These are phyloP conservation scores for Chrysina gloriosa DNA, from an alignment of 2,888 invertebrate genomes.

Conservation along the genomic window DNA sequence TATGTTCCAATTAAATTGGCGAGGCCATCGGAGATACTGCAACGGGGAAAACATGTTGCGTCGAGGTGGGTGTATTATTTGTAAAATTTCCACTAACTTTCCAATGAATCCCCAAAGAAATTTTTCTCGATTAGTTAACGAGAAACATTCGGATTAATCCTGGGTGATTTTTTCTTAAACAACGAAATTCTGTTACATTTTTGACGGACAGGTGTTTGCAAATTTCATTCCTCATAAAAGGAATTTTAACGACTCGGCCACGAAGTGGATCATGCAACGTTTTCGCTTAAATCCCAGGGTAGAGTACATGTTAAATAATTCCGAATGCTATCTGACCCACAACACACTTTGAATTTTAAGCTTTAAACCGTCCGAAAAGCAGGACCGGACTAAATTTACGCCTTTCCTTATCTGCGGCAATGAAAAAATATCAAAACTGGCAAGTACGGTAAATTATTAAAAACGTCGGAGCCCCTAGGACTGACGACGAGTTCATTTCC, in stretches of 20 bases:
- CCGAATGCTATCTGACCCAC: slow-evolving; percentile 7
- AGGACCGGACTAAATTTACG: background rate
- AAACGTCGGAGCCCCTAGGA: background rate
- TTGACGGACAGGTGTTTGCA: too few relatives aligned
- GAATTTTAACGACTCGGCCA: background rate
- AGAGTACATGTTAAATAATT: slow-evolving; percentile 6
- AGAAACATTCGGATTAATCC: too few relatives aligned
- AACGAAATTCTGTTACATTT: background rate
- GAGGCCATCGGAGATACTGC: too few relatives aligned
- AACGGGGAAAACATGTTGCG: too few relatives aligned
- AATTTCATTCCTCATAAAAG: background rate
- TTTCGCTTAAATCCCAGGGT: slow-evolving; percentile 5
- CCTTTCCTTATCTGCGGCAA: background rate
- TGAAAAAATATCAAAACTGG: background rate
- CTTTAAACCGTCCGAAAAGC: slow-evolving; percentile 1
- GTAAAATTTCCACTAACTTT: too few relatives aligned
- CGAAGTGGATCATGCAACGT: background rate
- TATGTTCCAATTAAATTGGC: too few relatives aligned
- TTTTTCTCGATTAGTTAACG: too few relatives aligned
- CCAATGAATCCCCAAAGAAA: too few relatives aligned
- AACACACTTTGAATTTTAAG: slow-evolving; percentile 17
- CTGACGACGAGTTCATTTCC: too few relatives aligned
- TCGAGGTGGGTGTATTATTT: too few relatives aligned
- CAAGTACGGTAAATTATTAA: slow-evolving; percentile 4
- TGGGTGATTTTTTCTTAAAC: background rate